These are phyloP conservation scores for Lethrus apterus DNA, from an alignment of 1,140 invertebrate species.

Conservation along the genomic window DNA sequence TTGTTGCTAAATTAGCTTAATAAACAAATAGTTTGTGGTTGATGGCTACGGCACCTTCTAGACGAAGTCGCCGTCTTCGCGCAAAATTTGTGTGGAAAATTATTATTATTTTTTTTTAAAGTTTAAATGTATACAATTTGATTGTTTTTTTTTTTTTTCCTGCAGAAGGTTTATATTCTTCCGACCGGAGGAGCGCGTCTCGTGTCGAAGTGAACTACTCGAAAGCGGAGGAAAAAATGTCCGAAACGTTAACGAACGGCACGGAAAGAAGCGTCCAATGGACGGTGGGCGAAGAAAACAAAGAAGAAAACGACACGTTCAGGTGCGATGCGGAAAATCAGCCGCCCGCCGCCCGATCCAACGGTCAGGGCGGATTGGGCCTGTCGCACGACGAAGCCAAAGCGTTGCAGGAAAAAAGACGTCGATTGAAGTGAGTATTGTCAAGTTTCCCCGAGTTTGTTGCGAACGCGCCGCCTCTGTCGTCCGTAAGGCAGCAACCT, in stretches of 20 bases:
- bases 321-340: slow-evolving; percentile 20
- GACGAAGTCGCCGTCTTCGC: too few species aligned
- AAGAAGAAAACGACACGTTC: slow-evolving; percentile 29
- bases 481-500: too few species aligned
- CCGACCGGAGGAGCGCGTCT: not conserved
- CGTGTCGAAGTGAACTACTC: not conserved
- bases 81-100: too few species aligned
- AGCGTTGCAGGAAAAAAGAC: slow-evolving; percentile 29
- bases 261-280: slow-evolving; percentile 19
- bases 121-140: slow-evolving; percentile 3
- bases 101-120: not conserved
- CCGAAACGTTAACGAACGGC: slow-evolving; percentile 6
- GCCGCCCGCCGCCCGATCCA: slow-evolving; percentile 27
- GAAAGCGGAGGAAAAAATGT: slow-evolving; percentile 5
- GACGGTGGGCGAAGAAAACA: slow-evolving; percentile 28
- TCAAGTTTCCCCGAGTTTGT: not conserved
- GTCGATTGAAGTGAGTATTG: slow-evolving; percentile 31
- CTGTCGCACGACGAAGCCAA: slow-evolving; percentile 21
- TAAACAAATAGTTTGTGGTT: too few species aligned
- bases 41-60: too few species aligned
- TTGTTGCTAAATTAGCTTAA: too few species aligned
- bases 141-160: not conserved
- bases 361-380: slow-evolving; percentile 28
- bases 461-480: too few species aligned
- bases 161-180: not conserved